Evolutionary conservation across 2,113 vertebrate genomes (phyloP).

Genomic region (Neotoma lepida): DNA sequence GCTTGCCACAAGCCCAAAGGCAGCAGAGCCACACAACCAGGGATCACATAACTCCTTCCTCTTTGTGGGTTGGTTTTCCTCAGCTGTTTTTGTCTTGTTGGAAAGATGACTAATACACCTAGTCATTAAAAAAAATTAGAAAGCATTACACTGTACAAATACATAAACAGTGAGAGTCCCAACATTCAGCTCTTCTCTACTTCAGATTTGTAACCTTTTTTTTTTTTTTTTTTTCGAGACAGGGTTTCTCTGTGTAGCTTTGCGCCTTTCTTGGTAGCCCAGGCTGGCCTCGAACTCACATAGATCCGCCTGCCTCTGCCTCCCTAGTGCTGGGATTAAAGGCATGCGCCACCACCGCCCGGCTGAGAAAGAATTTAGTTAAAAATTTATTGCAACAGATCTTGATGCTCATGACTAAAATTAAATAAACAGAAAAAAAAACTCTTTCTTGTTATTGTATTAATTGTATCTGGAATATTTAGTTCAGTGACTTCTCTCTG

Average conservation of each 20-base stretch:
- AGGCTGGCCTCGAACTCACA: too few species aligned
- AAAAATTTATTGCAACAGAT: slow-evolving; percentile 46
- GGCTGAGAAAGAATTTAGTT: slow-evolving; percentile 28
- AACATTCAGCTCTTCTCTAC: background rate
- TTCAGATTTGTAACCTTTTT: background rate
- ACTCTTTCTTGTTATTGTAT: slow-evolving; percentile 16
- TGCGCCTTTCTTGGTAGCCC: too few species aligned
- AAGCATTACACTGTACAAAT: background rate
- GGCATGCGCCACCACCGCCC: too few species aligned
- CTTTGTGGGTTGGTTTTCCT: background rate
- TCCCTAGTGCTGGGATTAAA: too few species aligned
- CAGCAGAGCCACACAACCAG: background rate
- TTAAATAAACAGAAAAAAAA: slow-evolving; percentile 23
- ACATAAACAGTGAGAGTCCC: background rate
- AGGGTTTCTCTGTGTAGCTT: too few species aligned
- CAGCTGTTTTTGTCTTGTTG: background rate
- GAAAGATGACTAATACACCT: background rate
- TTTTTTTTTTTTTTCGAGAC: too few species aligned
- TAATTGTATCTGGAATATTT: slow-evolving; percentile 54
- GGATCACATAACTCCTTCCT: background rate
- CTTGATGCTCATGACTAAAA: background rate
- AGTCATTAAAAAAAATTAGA: background rate
- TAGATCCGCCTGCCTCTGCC: too few species aligned
- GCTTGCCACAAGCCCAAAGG: background rate
- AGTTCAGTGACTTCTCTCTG: slow-evolving; percentile 50